These are phyloP conservation scores for Hemitrygon akajei DNA, from an alignment of 2,797 vertebrate species.

Conservation along the genomic window DNA sequence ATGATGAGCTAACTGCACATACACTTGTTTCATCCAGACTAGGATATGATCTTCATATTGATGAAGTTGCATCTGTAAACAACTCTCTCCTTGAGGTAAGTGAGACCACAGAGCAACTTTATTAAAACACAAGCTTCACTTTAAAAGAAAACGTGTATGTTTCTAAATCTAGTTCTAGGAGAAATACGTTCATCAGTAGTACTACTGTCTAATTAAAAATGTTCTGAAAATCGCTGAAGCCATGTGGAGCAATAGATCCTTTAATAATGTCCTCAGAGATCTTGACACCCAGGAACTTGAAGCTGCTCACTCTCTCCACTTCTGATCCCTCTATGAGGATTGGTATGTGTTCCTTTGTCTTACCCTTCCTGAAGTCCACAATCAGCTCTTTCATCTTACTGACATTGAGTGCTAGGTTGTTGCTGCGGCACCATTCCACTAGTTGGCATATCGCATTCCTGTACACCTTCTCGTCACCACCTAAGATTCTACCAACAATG, in stretches of 20 bases:
- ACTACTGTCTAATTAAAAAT: not conserved
- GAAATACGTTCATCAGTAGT: not conserved
- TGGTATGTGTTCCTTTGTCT: too few species aligned
- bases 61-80: slow-evolving; percentile 47
- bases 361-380: too few species aligned
- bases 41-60: slow-evolving; percentile 66
- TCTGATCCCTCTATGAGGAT: too few species aligned
- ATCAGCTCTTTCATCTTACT: too few species aligned
- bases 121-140: not conserved
- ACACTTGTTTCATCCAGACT: slow-evolving; percentile 65
- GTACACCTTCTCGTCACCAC: too few species aligned
- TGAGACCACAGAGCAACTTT: not conserved
- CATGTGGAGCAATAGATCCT: not conserved
- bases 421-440: too few species aligned
- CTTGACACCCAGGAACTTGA: too few species aligned
- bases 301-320: too few species aligned
- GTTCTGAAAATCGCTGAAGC: not conserved
- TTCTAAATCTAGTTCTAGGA: not conserved
- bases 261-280: not conserved
- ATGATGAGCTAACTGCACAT: slow-evolving; percentile 60
- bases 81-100: slow-evolving; percentile 43
- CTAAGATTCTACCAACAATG: too few species aligned
- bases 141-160: too few species aligned
- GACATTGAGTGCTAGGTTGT: too few species aligned
- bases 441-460: too few species aligned